phyloP scores from a whole-genome alignment of 1,140 invertebrate species.

The Drosophila guanche region DNA sequence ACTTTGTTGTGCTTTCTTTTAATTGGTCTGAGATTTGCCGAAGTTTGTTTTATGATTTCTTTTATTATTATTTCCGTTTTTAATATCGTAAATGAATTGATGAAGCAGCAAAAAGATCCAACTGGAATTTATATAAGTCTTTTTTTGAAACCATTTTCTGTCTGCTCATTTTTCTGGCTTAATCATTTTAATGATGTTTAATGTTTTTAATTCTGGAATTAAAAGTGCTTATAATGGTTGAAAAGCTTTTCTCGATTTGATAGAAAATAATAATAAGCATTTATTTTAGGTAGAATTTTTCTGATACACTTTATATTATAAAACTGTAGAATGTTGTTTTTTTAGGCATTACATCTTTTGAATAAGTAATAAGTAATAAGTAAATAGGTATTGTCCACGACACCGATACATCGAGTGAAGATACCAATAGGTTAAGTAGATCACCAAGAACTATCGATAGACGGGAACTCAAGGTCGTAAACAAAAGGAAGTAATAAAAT shows the following conservation, averaged over 20 bases:
- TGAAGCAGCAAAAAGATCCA: slow-evolving; percentile 33
- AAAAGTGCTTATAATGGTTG: neutral
- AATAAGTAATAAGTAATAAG: no score
- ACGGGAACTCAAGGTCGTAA: no score
- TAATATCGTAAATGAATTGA: slow-evolving; percentile 38
- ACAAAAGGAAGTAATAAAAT: no score
- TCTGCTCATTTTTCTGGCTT: slow-evolving; percentile 16
- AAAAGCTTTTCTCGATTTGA: neutral
- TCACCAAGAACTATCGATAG: no score
- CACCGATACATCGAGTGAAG: no score
- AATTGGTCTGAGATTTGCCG: slow-evolving; percentile 64
- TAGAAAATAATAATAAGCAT: neutral
- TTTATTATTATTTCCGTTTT: slow-evolving; percentile 37
- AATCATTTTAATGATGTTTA: no score
- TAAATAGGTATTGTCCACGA: no score
- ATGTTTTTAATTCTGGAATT: neutral
- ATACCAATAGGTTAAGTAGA: no score
- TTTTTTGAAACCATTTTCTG: neutral
- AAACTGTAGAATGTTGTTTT: no score
- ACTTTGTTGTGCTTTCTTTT: slow-evolving; percentile 63
- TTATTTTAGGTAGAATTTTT: no score
- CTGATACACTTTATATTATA: no score
- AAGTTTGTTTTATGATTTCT: slow-evolving; percentile 62
- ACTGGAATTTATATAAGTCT: neutral
- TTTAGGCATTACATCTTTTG: no score